A percentile compares a stretch with the other conserved stretches of the same genome.
Conservation (phyloP, 2,888 invertebrate species). For the Artemia sinica region DNA sequence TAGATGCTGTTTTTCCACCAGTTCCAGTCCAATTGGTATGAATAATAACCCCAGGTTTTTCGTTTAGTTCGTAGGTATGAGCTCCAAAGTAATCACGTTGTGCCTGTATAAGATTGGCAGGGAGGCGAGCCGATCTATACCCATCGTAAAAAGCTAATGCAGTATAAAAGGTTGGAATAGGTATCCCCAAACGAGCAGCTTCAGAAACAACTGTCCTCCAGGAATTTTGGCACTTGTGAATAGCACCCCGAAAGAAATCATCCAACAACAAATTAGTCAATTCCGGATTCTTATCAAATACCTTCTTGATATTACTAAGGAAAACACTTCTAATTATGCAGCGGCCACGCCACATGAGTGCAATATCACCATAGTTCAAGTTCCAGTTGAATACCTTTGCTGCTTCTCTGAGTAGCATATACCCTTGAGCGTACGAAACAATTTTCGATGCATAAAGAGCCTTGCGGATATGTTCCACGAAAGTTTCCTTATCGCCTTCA, state of each 20-base stretch:
- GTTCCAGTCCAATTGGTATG: conserved; percentile 99
- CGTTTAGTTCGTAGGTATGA: no score
- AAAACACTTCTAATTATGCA: conserved; percentile 88
- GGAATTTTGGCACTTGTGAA: conserved; percentile 58
- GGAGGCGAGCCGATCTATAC: no score
- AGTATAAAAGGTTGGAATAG: conserved; percentile 77
- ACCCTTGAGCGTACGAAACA: conserved; percentile 95
- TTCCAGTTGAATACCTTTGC: no score
- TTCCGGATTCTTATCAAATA: conserved; percentile 72
- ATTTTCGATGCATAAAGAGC: conserved; percentile 95
- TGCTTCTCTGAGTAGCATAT: conserved; percentile 83
- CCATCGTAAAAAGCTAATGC: no score
- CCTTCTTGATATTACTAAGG: conserved; percentile 75
- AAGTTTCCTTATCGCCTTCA: conserved; percentile 57
- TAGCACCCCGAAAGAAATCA: conserved; percentile 74
- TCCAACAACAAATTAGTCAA: conserved; percentile 74
- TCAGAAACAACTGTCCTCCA: conserved; percentile 63
- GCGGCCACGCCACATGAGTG: conserved; percentile 99
- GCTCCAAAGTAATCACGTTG: no score
- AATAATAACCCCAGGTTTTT: conserved; percentile 71
- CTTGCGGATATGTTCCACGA: conserved; percentile 61
- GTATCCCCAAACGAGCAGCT: conserved; percentile 56
- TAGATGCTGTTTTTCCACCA: conserved; percentile 87
- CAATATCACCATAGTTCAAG: conserved; percentile 93
- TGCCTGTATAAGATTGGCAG: no score